Percentiles rank a stretch among this genome's conserved stretches.
Conservation (phyloP, 2,797 vertebrate genomes). For the Propithecus deckenii region DNA sequence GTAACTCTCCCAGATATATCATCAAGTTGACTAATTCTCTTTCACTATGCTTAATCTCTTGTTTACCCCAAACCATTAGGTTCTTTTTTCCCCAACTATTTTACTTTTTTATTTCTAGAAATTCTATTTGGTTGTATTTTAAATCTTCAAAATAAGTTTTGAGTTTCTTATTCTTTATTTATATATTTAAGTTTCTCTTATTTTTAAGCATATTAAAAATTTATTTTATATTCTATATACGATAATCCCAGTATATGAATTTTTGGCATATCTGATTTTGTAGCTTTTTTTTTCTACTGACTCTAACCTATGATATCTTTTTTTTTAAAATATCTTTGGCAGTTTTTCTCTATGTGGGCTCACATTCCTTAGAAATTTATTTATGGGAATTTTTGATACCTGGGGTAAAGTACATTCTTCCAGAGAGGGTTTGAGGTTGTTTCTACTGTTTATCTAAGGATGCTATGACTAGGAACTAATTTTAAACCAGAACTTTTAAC, state of each 20-base stretch:
- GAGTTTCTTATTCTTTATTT: background rate
- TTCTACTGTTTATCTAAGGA: background rate
- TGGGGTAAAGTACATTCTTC: background rate
- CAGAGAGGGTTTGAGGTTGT: background rate
- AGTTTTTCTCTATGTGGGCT: background rate
- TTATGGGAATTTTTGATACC: background rate
- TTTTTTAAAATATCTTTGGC: background rate
- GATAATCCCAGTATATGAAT: background rate
- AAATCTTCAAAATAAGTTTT: background rate
- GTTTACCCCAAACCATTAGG: background rate
- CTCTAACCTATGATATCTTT: background rate
- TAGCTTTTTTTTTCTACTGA: background rate
- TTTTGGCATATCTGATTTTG: background rate
- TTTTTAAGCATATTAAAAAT: background rate
- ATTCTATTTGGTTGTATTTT: background rate
- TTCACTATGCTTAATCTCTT: background rate
- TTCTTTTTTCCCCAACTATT: background rate
- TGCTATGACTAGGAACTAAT: background rate
- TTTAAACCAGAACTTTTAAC: background rate
- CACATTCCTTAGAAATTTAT: background rate
- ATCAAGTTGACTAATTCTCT: background rate
- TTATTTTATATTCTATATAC: background rate
- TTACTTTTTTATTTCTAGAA: background rate
- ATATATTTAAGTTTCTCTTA: background rate
- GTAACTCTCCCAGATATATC: background rate